Percentiles rank a stretch among this genome's conserved stretches.
These are phyloP conservation scores for Tachysurus fulvidraco DNA, from an alignment of 2,113 vertebrate species.

Conservation along the genomic window DNA sequence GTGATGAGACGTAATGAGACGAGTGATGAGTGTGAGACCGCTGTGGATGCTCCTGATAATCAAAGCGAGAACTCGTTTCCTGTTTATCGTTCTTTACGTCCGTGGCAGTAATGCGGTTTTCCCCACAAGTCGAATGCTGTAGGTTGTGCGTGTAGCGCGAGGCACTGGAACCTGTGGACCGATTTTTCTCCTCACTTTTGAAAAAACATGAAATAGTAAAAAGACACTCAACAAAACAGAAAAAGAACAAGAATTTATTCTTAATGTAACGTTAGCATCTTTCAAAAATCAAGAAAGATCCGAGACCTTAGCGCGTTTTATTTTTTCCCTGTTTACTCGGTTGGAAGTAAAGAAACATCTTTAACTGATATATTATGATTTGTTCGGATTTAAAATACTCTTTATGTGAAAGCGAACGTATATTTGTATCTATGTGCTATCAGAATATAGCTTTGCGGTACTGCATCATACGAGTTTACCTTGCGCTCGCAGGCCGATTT, in stretches of 20 bases:
- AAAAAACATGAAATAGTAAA: background rate
- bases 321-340: background rate
- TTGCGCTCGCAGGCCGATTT: conserved; percentile 25
- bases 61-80: background rate
- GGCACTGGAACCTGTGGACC: no score
- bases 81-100: background rate
- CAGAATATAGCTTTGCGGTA: background rate
- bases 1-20: background rate
- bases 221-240: background rate
- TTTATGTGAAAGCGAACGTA: background rate
- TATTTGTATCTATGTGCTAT: background rate
- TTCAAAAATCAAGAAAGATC: background rate
- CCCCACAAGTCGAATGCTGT: background rate
- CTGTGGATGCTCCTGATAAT: background rate
- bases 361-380: background rate
- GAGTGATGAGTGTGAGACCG: background rate
- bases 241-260: background rate
- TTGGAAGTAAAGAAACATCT: background rate
- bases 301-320: background rate
- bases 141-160: no score
- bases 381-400: background rate
- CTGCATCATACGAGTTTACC: conserved; percentile 17
- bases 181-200: background rate
- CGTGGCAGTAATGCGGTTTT: background rate
- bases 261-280: background rate